Evolutionary conservation across 2,797 vertebrate species (phyloP), one percentile per base, ranked within the genome.

Genomic region (Argentina silus): DNA sequence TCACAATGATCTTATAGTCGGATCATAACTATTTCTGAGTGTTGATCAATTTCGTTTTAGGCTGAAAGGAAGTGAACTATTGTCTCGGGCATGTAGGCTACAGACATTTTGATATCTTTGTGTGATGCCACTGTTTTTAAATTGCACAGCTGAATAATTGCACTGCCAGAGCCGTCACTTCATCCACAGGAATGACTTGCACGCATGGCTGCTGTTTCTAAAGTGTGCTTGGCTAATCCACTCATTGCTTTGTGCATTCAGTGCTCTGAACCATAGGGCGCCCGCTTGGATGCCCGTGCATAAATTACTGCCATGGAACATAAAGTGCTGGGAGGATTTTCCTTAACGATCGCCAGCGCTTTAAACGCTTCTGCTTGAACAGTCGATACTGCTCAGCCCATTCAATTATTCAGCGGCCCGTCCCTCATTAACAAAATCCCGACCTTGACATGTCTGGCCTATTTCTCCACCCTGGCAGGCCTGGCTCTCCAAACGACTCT

Each of bases 381-480:
- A 90, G 89, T 92, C 94, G 86, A 93, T 95, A 88, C 83, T 42
- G 89, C 93, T 90, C 92, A 82, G 94, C 92, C 94, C 89, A 92
- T 93, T 90, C 90, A 93, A 93, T 94, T 92, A 93, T 92, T 89
- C 93, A 90, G 90, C 80, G 85, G 89, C 86, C 91, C 74, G 79
- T 91, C 93, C 92, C 95, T 95, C 95, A 89, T 93, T 92, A 96
- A 95, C 94, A 92, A 91, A 95, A 93, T 90, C 93, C 93, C 93
- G 95, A 95, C 96, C 95, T 96, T 96, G 94, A 95, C 93, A 93
- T 89, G 88, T 76, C 88, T 92, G 92, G 91, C 92, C 93, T 83
- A 86, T 93, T 93, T 91, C 91, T 87, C 77, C 82, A 87, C 88
- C 90, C 91, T 83, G 87, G 92, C 91, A 95, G 90, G 88, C 87